phyloP scores from a whole-genome alignment of 2,888 invertebrate genomes.

The Ommatoiulus sabulosus region DNA sequence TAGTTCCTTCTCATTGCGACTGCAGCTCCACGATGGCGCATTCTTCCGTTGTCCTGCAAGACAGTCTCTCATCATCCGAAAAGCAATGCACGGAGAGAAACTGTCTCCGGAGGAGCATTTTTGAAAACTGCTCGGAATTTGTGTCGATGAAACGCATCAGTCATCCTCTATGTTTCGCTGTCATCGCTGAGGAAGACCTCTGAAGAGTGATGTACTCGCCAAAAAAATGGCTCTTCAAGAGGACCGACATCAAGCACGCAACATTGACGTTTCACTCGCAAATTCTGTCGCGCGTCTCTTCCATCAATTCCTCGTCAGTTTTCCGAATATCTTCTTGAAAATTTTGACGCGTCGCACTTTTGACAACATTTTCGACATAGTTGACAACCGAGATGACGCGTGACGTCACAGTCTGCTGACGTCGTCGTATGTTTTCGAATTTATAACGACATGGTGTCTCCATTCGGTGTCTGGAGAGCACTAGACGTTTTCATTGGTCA shows the following conservation, averaged over 20 bases:
- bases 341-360: not conserved
- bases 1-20: not conserved
- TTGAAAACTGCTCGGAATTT: constrained; percentile 13
- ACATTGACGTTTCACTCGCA: constrained; percentile 21
- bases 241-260: constrained; percentile 1
- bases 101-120: not conserved
- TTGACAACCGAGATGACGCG: not conserved
- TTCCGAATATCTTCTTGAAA: not conserved
- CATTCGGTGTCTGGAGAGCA: not conserved
- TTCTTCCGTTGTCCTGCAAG: not conserved
- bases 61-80: not conserved
- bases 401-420: not conserved
- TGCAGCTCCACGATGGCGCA: not conserved
- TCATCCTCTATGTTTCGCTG: constrained; percentile 8
- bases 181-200: constrained; percentile 9
- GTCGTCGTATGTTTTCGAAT: not conserved
- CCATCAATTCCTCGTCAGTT: not conserved
- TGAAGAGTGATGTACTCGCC: constrained; percentile 16
- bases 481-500: not conserved
- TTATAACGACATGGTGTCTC: not conserved
- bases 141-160: constrained; percentile 36
- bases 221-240: constrained; percentile 12
- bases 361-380: constrained; percentile 22
- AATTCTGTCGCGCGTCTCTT: constrained; percentile 1
- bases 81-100: not conserved